Percentiles rank a stretch among this genome's conserved stretches.
Conservation (phyloP, 2,113 vertebrate genomes). For the Drymodes brunneopygia region DNA sequence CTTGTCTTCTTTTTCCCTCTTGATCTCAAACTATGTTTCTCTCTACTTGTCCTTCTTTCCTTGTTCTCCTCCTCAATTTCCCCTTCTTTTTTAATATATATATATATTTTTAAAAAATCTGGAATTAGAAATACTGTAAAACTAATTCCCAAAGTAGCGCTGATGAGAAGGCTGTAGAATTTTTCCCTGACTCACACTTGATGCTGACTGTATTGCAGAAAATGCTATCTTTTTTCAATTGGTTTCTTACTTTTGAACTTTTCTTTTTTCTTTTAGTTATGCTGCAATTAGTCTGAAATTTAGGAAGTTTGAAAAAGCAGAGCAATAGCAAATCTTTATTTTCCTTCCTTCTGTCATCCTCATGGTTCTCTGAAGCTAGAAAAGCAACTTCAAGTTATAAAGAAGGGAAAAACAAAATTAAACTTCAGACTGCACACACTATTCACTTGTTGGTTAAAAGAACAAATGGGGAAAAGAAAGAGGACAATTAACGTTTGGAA, state of each 20-base stretch:
- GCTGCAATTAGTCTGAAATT: neutral
- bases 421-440: neutral
- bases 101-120: rapidly evolving
- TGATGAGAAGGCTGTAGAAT: neutral
- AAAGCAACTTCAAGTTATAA: neutral
- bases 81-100: neutral
- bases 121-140: neutral
- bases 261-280: neutral
- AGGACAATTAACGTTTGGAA: neutral
- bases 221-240: neutral
- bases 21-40: neutral
- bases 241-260: neutral
- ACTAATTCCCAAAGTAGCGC: neutral
- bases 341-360: neutral
- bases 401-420: neutral
- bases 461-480: neutral
- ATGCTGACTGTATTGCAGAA: neutral
- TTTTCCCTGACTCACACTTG: neutral
- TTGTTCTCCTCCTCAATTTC: neutral
- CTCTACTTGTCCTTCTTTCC: neutral
- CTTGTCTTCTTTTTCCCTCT: neutral
- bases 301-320: neutral
- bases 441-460: neutral
- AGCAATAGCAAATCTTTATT: neutral
- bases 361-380: neutral